These are phyloP conservation scores for Ctena decussata DNA, from an alignment of 2,888 invertebrate species.

Conservation along the genomic window DNA sequence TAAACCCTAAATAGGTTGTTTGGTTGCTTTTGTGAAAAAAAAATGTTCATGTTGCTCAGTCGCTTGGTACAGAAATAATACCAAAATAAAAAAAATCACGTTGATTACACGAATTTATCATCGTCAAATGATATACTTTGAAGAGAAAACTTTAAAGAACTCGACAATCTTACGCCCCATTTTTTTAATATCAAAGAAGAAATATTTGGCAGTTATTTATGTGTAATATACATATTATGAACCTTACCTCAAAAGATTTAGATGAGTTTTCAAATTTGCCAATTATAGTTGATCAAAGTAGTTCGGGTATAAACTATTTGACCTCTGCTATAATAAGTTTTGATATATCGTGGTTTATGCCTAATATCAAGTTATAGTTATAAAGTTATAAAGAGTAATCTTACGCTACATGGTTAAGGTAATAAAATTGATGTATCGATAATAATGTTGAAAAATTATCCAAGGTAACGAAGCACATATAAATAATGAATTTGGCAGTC, in stretches of 20 bases:
- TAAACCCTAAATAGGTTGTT: too few species aligned
- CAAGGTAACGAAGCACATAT: background rate
- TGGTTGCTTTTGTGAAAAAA: too few species aligned
- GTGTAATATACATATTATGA: background rate
- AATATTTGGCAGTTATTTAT: background rate
- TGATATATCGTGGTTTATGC: constrained; percentile 1
- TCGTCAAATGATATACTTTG: background rate
- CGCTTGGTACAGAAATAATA: too few species aligned
- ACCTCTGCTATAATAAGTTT: background rate
- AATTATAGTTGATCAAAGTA: background rate
- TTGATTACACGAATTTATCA: too few species aligned
- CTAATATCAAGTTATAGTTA: constrained; percentile 1
- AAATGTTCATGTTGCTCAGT: too few species aligned
- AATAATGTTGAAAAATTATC: constrained; percentile 2
- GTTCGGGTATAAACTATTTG: background rate
- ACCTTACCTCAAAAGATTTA: background rate
- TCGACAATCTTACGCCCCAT: background rate
- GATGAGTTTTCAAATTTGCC: constrained; percentile 4
- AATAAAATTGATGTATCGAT: background rate
- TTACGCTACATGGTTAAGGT: background rate
- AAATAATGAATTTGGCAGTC: constrained; percentile 1
- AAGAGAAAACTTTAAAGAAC: background rate
- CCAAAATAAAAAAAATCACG: too few species aligned
- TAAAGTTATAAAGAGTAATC: constrained; percentile 1
- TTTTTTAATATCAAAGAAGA: background rate